phyloP scores from a whole-genome alignment of 2,113 vertebrate genomes.

The rat (Rattus norvegicus) region GRCr8 NC_086020.1:107603001-107603500 shows the following conservation, averaged over 20 bases:
- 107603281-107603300: conserved; percentile 68
- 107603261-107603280: conserved; percentile 46
- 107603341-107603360: neutral
- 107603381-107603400: neutral
- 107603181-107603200: conserved; percentile 46
- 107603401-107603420: neutral
- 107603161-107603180: conserved; percentile 66
- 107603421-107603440: neutral
- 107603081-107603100: neutral
- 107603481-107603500: neutral
- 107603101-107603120: conserved; percentile 13
- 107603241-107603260: conserved; percentile 56
- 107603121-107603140: conserved; percentile 69
- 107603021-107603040: conserved; percentile 50
- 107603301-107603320: neutral
- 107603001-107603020: conserved; percentile 37
- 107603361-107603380: neutral
- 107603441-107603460: neutral
- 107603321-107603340: neutral
- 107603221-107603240: conserved; percentile 50
- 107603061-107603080: neutral
- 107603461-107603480: neutral
- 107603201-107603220: conserved; percentile 17
- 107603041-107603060: conserved; percentile 1
- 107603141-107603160: conserved; percentile 69